Percentiles rank a stretch among this genome's conserved stretches.
These are phyloP conservation scores for Ceramica pisi DNA, from an alignment of 2,888 invertebrate genomes.

Conservation along the genomic window DNA sequence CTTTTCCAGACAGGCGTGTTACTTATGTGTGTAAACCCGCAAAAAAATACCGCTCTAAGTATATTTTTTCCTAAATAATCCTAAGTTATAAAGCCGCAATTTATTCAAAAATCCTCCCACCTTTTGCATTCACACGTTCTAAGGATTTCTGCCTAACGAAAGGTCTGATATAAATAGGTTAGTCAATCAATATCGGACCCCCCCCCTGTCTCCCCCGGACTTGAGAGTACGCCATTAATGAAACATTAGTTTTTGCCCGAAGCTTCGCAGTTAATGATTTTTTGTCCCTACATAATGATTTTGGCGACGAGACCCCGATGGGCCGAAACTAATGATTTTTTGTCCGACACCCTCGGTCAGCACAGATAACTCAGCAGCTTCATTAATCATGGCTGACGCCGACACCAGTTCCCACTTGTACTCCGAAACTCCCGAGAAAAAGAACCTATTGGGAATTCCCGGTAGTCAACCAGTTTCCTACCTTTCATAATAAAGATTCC, in stretches of 20 bases:
- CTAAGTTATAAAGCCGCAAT: not conserved
- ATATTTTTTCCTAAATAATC: not conserved
- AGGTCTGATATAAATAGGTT: constrained; percentile 47
- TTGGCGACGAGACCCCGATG: constrained; percentile 57
- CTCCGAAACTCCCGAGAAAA: constrained; percentile 38
- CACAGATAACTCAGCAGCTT: constrained; percentile 64
- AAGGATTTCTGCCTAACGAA: constrained; percentile 27
- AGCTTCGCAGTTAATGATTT: constrained; percentile 68
- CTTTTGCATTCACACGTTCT: constrained; percentile 15
- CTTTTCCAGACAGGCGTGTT: not conserved
- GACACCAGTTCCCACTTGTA: constrained; percentile 51
- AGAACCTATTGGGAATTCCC: constrained; percentile 49
- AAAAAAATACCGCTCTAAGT: not conserved
- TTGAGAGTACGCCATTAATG: constrained; percentile 59
- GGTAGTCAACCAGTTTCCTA: constrained; percentile 24
- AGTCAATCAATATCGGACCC: constrained; percentile 50
- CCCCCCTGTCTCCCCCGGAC: not conserved
- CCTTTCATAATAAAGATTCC: constrained; percentile 57
- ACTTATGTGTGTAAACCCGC: not conserved
- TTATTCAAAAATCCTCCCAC: constrained; percentile 4
- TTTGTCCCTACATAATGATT: constrained; percentile 71
- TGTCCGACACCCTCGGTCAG: constrained; percentile 51
- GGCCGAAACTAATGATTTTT: constrained; percentile 62
- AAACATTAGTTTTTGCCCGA: constrained; percentile 62
- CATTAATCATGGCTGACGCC: constrained; percentile 68